Evolutionary conservation across 2,797 vertebrate species (phyloP).

Genomic region (Etheostoma perlongum): DNA sequence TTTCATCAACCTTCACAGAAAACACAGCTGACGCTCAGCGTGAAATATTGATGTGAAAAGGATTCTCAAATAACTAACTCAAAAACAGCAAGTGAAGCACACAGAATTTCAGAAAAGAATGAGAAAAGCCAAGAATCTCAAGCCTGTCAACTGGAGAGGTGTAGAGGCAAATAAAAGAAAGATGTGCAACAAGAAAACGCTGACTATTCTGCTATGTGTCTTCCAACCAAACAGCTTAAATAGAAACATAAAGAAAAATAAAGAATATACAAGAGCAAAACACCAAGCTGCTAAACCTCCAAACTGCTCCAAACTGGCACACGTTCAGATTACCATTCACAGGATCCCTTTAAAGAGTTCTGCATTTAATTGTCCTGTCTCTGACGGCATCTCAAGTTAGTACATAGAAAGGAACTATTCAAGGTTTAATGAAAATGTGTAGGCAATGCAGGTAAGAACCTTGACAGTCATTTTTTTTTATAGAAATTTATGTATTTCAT

Average conservation of each 20-base stretch:
- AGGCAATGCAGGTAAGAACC: constrained; percentile 46
- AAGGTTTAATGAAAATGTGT: constrained; percentile 52
- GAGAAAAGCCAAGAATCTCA: constrained; percentile 59
- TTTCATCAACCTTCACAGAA: constrained; percentile 43
- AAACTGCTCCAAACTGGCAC: constrained; percentile 40
- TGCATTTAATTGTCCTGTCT: constrained; percentile 47
- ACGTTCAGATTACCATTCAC: constrained; percentile 48
- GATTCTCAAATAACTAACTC: constrained; percentile 64
- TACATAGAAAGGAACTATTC: constrained; percentile 40
- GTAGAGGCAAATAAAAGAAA: constrained; percentile 46
- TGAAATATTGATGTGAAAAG: constrained; percentile 67
- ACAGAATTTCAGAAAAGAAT: constrained; percentile 68
- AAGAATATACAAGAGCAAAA: constrained; percentile 27
- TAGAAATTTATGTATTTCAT: constrained; percentile 34
- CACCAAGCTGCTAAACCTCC: constrained; percentile 49
- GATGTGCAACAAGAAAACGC: constrained; percentile 56
- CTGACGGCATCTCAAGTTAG: constrained; percentile 49
- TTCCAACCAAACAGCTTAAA: constrained; percentile 57
- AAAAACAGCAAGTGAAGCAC: constrained; percentile 59
- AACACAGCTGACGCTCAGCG: constrained; percentile 36
- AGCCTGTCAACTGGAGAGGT: constrained; percentile 68
- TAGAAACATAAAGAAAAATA: constrained; percentile 16
- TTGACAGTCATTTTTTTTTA: constrained; percentile 19
- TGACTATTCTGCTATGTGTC: constrained; percentile 46
- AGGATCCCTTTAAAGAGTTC: constrained; percentile 45